A percentile compares a stretch with the other conserved stretches of the same genome.
phyloP scores from a whole-genome alignment of 2,888 invertebrate species.

The Polymixis flavicincta region DNA sequence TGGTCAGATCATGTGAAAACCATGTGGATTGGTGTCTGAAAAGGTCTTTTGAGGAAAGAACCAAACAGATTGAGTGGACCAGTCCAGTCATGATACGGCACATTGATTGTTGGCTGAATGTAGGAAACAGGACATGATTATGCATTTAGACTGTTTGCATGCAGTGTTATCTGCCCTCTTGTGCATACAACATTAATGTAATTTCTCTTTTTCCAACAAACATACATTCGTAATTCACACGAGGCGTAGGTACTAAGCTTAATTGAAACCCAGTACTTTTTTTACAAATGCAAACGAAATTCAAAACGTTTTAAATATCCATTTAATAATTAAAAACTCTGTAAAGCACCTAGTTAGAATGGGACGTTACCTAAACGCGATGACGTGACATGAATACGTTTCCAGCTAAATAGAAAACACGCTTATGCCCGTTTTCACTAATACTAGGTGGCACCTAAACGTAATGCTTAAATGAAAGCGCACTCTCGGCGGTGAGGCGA shows the following conservation, averaged over 20 bases:
- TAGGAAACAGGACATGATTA: not conserved
- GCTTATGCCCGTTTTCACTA: slow-evolving; percentile 24
- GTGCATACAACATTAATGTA: not conserved
- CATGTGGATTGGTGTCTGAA: too few species aligned
- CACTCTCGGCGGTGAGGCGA: not conserved
- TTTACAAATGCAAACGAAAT: slow-evolving; percentile 26
- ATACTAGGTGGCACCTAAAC: not conserved
- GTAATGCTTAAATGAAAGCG: not conserved
- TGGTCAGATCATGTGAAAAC: too few species aligned
- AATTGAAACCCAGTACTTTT: slow-evolving; percentile 26
- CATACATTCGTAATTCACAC: not conserved
- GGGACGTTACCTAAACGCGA: slow-evolving; percentile 76
- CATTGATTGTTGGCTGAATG: not conserved
- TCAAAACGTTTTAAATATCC: slow-evolving; percentile 60
- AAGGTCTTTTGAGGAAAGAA: too few species aligned
- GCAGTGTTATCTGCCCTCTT: not conserved
- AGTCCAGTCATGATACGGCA: not conserved
- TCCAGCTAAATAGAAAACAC: slow-evolving; percentile 68
- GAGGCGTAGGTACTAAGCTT: slow-evolving; percentile 17
- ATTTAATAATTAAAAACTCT: slow-evolving; percentile 73
- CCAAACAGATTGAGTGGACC: too few species aligned
- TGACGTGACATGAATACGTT: slow-evolving; percentile 79
- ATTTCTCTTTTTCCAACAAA: not conserved
- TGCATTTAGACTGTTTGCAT: not conserved
- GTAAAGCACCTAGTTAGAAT: slow-evolving; percentile 60